A percentile compares a stretch with the other conserved stretches of the same genome.
Conservation (phyloP, 2,888 invertebrate species). For the Meta bourneti region DNA sequence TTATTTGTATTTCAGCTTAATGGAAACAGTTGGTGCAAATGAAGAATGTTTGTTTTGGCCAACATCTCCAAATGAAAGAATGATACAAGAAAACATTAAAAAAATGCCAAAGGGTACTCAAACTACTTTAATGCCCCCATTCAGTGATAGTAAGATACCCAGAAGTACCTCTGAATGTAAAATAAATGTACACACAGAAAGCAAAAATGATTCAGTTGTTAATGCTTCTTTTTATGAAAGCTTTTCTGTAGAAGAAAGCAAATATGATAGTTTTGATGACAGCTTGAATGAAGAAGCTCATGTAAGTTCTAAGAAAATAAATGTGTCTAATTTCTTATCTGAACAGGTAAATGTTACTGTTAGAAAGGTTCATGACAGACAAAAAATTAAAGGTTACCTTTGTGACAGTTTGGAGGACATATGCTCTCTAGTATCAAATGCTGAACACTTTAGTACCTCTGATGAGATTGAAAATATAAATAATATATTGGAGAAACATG, state of each 20-base stretch:
- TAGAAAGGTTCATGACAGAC: constrained; percentile 9
- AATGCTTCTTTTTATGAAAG: constrained; percentile 52
- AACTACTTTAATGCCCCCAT: background rate
- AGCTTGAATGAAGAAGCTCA: constrained; percentile 53
- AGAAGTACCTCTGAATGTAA: background rate
- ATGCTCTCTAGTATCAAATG: constrained; percentile 66
- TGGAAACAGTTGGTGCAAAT: constrained; percentile 14
- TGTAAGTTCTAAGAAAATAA: constrained; percentile 18
- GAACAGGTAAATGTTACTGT: constrained; percentile 32
- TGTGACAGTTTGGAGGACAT: constrained; percentile 71
- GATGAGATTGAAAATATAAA: constrained; percentile 51
- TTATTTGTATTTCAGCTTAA: constrained; percentile 22
- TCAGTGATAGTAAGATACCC: background rate
- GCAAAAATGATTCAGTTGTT: constrained; percentile 10
- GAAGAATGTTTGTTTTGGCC: constrained; percentile 59
- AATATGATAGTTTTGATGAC: constrained; percentile 71
- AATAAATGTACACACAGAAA: background rate
- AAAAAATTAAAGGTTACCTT: background rate
- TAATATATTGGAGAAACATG: constrained; percentile 36
- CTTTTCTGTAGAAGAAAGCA: constrained; percentile 63
- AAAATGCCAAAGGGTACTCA: constrained; percentile 4
- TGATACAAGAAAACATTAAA: constrained; percentile 33
- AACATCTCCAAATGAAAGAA: constrained; percentile 40
- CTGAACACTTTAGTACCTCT: constrained; percentile 59
- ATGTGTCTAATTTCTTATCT: constrained; percentile 18